These are phyloP conservation scores for Epinephelus coioides DNA, from an alignment of 2,797 vertebrate genomes.

Conservation along the genomic window DNA sequence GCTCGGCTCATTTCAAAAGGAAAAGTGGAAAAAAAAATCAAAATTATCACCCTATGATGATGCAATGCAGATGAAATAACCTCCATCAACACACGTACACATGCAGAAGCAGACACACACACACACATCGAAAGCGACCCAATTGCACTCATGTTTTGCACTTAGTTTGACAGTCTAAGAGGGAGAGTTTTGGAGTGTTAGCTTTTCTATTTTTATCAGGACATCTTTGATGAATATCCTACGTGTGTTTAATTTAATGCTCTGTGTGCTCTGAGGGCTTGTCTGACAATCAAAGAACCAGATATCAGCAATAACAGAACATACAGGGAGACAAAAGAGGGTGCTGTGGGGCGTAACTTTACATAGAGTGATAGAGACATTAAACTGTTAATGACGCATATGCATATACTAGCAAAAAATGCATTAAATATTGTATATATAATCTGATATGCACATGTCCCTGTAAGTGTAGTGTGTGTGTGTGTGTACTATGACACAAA, in stretches of 20 bases:
- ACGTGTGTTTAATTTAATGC: conserved; percentile 56
- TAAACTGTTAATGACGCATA: background rate
- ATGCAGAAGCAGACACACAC: conserved; percentile 18
- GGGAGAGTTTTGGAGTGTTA: conserved; percentile 57
- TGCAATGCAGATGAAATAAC: conserved; percentile 86
- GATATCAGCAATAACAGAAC: conserved; percentile 26
- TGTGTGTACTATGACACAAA: background rate
- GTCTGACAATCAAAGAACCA: conserved; percentile 48
- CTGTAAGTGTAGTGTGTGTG: background rate
- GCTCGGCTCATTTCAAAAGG: conserved; percentile 78
- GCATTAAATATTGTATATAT: background rate
- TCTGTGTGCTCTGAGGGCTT: conserved; percentile 27
- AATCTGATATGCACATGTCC: no score
- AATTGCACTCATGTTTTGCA: conserved; percentile 71
- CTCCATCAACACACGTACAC: conserved; percentile 65
- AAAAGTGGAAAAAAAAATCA: conserved; percentile 73
- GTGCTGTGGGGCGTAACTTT: background rate
- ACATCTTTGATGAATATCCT: conserved; percentile 70
- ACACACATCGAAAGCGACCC: conserved; percentile 62
- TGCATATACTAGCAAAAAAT: background rate
- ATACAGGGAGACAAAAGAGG: conserved; percentile 13
- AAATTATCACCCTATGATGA: conserved; percentile 81
- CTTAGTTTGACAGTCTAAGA: conserved; percentile 71
- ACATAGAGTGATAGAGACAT: background rate
- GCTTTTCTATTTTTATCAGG: conserved; percentile 72